phyloP scores from a whole-genome alignment of 2,888 invertebrate species.

The Parascotia fuliginaria region DNA sequence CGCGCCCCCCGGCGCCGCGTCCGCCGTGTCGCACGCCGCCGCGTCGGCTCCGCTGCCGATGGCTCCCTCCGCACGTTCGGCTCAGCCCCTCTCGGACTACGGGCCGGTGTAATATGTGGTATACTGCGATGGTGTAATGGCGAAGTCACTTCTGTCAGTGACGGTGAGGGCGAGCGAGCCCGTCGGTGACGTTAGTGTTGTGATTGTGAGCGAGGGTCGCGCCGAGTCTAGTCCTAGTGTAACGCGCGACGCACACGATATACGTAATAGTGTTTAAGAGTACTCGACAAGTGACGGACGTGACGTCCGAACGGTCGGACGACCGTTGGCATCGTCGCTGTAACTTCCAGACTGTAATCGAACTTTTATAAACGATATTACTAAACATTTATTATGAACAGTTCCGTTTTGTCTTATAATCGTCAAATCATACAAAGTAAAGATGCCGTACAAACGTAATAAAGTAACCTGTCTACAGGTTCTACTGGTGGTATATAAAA shows the following conservation, averaged over 20 bases:
- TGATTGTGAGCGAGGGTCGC: conserved; percentile 48
- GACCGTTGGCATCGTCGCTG: not conserved
- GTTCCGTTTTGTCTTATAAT: no score
- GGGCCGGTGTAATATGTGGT: conserved; percentile 66
- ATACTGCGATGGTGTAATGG: not conserved
- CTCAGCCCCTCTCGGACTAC: conserved; percentile 78
- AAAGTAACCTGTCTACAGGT: not conserved
- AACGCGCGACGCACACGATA: conserved; percentile 68
- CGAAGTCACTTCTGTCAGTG: conserved; percentile 21
- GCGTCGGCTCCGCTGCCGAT: not conserved
- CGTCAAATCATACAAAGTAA: no score
- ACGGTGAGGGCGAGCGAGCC: conserved; percentile 19
- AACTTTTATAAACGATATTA: not conserved
- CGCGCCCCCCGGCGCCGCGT: conserved; percentile 57
- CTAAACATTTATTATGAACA: not conserved
- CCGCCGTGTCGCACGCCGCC: conserved; percentile 47
- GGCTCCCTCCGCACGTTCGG: conserved; percentile 71
- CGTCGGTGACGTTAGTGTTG: conserved; percentile 32
- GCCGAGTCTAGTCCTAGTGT: conserved; percentile 73
- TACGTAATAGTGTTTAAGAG: conserved; percentile 79
- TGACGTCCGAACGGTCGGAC: conserved; percentile 19
- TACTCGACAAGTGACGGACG: conserved; percentile 23
- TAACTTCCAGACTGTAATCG: not conserved
- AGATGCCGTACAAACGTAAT: no score
- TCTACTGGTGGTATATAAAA: not conserved